These are phyloP conservation scores for Lypha dubia DNA, from an alignment of 2,888 invertebrate species.

Conservation along the genomic window DNA sequence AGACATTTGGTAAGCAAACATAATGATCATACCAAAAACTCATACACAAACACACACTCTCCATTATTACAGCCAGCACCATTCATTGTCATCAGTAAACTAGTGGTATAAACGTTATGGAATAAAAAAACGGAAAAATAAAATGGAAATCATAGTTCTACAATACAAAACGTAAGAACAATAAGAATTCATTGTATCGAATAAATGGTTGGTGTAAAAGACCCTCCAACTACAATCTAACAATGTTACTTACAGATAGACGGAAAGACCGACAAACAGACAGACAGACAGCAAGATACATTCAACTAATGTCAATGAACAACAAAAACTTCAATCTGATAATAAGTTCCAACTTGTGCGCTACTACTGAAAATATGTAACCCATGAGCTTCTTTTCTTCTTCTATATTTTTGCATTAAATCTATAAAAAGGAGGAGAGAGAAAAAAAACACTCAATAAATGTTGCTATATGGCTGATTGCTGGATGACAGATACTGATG, in stretches of 20 bases:
- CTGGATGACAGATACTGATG: neutral
- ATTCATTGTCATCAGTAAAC: conserved; percentile 55
- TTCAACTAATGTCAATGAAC: conserved; percentile 61
- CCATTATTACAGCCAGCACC: neutral
- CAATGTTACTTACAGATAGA: conserved; percentile 31
- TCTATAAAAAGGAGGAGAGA: neutral
- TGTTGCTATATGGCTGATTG: conserved; percentile 36
- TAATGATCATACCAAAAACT: conserved; percentile 35
- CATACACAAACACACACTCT: conserved; percentile 5
- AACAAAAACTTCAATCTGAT: conserved; percentile 51
- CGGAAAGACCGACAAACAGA: neutral
- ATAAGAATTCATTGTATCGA: conserved; percentile 58
- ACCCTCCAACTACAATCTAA: conserved; percentile 24
- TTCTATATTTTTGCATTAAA: conserved; percentile 8
- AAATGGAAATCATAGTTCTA: conserved; percentile 36
- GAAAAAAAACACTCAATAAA: conserved; percentile 26
- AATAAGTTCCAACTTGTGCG: conserved; percentile 56
- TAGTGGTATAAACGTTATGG: conserved; percentile 24
- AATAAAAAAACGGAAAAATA: neutral
- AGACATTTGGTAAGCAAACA: conserved; percentile 65
- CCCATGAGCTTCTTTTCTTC: conserved; percentile 33
- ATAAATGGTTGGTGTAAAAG: conserved; percentile 36
- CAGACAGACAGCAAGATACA: conserved; percentile 1
- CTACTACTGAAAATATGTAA: conserved; percentile 42
- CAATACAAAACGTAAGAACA: conserved; percentile 48